Evolutionary conservation across 2,888 invertebrate species (phyloP).

Genomic region (Habroteleia sp.): DNA sequence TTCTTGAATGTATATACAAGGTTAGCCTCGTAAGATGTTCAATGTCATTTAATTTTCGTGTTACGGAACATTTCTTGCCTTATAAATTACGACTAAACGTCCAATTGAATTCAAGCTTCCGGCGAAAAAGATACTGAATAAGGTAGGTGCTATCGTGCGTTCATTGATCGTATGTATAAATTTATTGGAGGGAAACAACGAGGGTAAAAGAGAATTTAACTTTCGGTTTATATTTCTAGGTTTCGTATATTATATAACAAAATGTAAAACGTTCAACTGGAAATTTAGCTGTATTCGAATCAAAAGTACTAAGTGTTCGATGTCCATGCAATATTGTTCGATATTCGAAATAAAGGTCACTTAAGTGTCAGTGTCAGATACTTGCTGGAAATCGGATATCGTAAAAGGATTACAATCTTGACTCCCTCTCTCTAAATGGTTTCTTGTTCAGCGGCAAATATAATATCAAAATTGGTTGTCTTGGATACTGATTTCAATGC

Average conservation of each 20-base stretch:
- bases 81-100: conserved; percentile 59
- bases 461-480: conserved; percentile 1
- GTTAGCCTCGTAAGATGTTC: conserved; percentile 43
- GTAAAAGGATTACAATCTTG: too few relatives aligned
- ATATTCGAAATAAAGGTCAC: not conserved
- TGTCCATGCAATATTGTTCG: not conserved
- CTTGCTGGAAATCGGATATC: not conserved
- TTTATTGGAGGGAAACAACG: conserved; percentile 18
- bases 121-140: conserved; percentile 60
- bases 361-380: conserved; percentile 9
- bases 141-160: conserved; percentile 38
- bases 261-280: not conserved
- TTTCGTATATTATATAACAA: too few relatives aligned
- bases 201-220: not conserved
- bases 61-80: conserved; percentile 45
- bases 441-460: not conserved
- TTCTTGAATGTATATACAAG: conserved; percentile 32
- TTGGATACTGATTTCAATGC: conserved; percentile 2
- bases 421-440: conserved; percentile 2
- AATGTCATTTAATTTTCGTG: conserved; percentile 63
- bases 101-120: conserved; percentile 62
- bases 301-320: too few relatives aligned
- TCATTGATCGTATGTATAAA: conserved; percentile 43
- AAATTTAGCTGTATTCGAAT: too few relatives aligned
- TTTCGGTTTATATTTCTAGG: not conserved